These are phyloP conservation scores for Seladonia tumulorum DNA, from an alignment of 2,888 invertebrate species.

Conservation along the genomic window DNA sequence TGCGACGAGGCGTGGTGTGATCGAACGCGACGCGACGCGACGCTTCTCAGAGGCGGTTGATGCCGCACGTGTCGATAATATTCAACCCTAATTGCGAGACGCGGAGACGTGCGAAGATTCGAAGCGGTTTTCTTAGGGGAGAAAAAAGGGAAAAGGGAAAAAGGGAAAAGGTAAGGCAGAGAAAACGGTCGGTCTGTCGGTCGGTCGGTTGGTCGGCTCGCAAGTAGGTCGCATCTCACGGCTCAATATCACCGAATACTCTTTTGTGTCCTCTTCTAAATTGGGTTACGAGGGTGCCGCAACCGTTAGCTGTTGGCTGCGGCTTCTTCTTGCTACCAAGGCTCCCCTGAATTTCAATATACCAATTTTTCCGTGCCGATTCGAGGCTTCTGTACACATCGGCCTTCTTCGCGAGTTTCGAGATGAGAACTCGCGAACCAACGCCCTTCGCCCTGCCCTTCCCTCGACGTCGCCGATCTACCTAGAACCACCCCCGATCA, in stretches of 20 bases:
- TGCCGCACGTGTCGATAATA: constrained; percentile 17
- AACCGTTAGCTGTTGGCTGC: constrained; percentile 62
- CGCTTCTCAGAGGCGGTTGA: background rate
- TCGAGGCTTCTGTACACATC: constrained; percentile 17
- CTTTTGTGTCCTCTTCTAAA: constrained; percentile 78
- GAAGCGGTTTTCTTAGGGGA: background rate
- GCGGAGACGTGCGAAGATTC: constrained; percentile 13
- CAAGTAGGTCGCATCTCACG: constrained; percentile 81
- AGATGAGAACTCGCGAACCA: background rate
- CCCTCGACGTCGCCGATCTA: background rate
- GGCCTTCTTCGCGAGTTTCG: background rate
- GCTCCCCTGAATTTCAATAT: constrained; percentile 60
- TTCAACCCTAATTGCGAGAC: constrained; percentile 13
- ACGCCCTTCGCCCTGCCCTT: too few species aligned
- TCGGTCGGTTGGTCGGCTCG: constrained; percentile 65
- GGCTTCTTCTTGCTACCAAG: constrained; percentile 51
- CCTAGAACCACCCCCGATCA: background rate
- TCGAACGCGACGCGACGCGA: background rate
- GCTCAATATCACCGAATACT: constrained; percentile 82
- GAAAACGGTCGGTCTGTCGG: constrained; percentile 57
- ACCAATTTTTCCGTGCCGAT: constrained; percentile 44
- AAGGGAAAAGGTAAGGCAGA: constrained; percentile 61
- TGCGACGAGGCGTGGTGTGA: background rate
- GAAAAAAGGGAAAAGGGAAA: constrained; percentile 30
- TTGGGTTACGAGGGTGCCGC: constrained; percentile 78